These are phyloP conservation scores for Piezodorus guildinii DNA, from an alignment of 1,140 invertebrate genomes.

Conservation along the genomic window DNA sequence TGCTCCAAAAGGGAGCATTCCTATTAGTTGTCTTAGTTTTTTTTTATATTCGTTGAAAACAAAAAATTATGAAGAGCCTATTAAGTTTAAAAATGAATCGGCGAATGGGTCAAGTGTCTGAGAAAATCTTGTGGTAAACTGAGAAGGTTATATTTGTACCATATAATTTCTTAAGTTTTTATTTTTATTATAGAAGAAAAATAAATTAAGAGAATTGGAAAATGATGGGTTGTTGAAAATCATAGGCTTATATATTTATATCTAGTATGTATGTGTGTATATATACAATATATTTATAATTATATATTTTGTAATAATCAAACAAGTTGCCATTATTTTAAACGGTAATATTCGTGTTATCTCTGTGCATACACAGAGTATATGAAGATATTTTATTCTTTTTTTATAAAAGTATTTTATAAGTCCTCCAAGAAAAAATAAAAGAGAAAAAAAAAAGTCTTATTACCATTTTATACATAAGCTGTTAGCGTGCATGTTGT, in stretches of 20 bases:
- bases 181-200: no score
- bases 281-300: conserved; percentile 11
- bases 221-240: conserved; percentile 11
- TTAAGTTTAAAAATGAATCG: background rate
- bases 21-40: background rate
- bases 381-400: background rate
- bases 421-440: background rate
- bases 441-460: background rate
- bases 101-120: no score
- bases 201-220: background rate
- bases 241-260: conserved; percentile 10
- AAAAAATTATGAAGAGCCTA: background rate
- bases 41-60: background rate
- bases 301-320: conserved; percentile 17
- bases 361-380: background rate
- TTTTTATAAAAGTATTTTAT: conserved; percentile 7
- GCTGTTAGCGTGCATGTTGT: no score
- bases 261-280: conserved; percentile 4
- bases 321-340: conserved; percentile 15
- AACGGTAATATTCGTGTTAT: background rate
- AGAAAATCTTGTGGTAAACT: no score
- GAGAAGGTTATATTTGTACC: no score
- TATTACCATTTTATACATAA: background rate
- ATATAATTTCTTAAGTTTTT: no score
- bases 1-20: background rate